A percentile compares a stretch with the other conserved stretches of the same genome.
Evolutionary conservation across 2,888 invertebrate species (phyloP).

Genomic region (Labia minor): DNA sequence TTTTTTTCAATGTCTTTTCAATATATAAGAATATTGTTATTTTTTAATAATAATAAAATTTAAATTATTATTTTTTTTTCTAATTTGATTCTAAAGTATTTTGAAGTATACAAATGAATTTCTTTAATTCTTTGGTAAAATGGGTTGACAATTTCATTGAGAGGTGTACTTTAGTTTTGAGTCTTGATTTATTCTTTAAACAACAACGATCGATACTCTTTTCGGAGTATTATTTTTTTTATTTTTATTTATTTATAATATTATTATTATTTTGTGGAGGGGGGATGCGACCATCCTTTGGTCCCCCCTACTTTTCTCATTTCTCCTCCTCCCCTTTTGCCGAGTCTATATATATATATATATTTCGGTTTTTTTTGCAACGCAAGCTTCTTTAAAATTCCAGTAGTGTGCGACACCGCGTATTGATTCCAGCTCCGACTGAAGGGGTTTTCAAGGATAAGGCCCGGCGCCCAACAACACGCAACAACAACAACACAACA

Average conservation of each 20-base stretch:
- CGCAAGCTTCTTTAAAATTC: conserved; percentile 23
- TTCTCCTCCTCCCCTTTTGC: not conserved
- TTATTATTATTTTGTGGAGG: not conserved
- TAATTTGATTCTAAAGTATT: too few relatives aligned
- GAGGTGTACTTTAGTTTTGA: too few relatives aligned
- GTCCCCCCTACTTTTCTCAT: not conserved
- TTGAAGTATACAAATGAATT: too few relatives aligned
- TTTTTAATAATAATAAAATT: too few relatives aligned
- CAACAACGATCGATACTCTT: not conserved
- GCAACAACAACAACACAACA: not conserved
- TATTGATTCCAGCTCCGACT: conserved; percentile 23
- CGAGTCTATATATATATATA: conserved; percentile 16
- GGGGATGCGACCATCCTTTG: conserved; percentile 16
- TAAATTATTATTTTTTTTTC: too few relatives aligned
- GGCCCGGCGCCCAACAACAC: not conserved
- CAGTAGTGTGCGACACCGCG: conserved; percentile 22
- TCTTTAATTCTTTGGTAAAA: too few relatives aligned
- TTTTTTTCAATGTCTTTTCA: too few relatives aligned
- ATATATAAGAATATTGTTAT: too few relatives aligned
- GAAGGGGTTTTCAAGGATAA: not conserved
- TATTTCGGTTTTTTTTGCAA: conserved; percentile 18
- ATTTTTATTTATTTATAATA: not conserved
- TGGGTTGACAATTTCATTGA: too few relatives aligned
- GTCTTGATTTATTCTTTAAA: not conserved
- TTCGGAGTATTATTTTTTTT: not conserved